These are phyloP conservation scores for Astyanax mexicanus DNA, from an alignment of 2,797 vertebrate species.

Conservation along the genomic window DNA sequence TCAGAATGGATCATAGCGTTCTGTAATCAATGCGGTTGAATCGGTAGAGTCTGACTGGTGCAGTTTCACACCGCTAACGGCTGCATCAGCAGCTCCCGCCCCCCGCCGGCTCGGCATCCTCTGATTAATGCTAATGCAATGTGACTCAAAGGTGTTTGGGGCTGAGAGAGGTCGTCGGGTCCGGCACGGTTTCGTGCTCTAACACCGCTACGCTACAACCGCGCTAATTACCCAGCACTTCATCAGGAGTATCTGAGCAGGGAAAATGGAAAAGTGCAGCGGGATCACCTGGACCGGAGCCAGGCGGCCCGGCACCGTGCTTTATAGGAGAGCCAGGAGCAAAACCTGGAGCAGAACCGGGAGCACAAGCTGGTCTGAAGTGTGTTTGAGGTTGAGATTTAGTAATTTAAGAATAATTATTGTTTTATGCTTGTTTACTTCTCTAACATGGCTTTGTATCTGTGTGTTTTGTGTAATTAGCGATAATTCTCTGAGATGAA, in stretches of 20 bases:
- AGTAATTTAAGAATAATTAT: no score
- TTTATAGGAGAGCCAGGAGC: no score
- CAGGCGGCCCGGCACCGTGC: no score
- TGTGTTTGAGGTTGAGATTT: no score
- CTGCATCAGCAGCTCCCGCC: background rate
- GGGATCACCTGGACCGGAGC: no score
- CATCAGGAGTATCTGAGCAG: background rate
- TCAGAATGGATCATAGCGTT: background rate
- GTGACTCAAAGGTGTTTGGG: slow-evolving; percentile 10
- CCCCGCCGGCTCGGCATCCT: background rate
- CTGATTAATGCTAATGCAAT: slow-evolving; percentile 4
- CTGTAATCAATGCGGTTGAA: background rate
- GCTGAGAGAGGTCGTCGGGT: slow-evolving; percentile 2
- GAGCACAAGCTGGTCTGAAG: no score
- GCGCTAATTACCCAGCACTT: background rate
- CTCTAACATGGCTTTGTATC: no score
- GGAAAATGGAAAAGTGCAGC: background rate
- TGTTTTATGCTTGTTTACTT: no score
- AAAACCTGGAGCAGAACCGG: no score
- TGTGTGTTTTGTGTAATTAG: no score
- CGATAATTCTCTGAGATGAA: no score
- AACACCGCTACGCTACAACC: background rate
- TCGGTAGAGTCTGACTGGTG: background rate
- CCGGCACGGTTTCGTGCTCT: background rate
- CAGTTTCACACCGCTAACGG: background rate